Evolutionary conservation across 2,797 vertebrate species (phyloP).

Genomic region (Acipenser oxyrinchus): DNA sequence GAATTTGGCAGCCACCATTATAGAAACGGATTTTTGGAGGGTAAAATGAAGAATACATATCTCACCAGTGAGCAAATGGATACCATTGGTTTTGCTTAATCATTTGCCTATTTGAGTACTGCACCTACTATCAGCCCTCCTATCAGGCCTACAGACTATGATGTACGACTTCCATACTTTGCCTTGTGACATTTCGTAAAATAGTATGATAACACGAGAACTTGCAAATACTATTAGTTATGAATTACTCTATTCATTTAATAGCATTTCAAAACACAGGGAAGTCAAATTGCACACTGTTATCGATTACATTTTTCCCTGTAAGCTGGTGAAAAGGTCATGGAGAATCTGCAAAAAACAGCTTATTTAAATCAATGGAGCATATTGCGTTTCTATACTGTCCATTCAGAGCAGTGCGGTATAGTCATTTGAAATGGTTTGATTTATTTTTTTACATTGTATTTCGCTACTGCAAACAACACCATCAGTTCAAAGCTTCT

Average conservation of each 20-base stretch:
- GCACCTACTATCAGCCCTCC: no score
- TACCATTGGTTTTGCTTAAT: no score
- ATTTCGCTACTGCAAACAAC: constrained; percentile 42
- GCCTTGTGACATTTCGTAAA: neutral
- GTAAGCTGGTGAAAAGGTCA: constrained; percentile 22
- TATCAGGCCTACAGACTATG: no score
- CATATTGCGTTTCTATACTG: constrained; percentile 53
- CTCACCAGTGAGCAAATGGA: no score
- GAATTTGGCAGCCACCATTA: no score
- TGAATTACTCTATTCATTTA: constrained; percentile 5
- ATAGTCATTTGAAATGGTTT: constrained; percentile 42
- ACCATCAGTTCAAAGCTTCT: constrained; percentile 33
- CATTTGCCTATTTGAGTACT: no score
- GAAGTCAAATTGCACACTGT: constrained; percentile 4
- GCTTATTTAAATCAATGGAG: constrained; percentile 50
- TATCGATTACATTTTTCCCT: constrained; percentile 44
- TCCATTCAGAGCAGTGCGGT: constrained; percentile 42
- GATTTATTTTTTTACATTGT: constrained; percentile 23
- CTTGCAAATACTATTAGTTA: neutral
- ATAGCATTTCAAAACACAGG: neutral
- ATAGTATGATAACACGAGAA: neutral
- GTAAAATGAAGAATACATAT: no score
- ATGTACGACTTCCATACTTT: neutral
- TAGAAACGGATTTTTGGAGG: no score
- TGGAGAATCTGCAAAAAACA: constrained; percentile 38